Evolutionary conservation across 2,797 vertebrate genomes (phyloP).

Genomic region (Ptychobarbus kaznakovi): DNA sequence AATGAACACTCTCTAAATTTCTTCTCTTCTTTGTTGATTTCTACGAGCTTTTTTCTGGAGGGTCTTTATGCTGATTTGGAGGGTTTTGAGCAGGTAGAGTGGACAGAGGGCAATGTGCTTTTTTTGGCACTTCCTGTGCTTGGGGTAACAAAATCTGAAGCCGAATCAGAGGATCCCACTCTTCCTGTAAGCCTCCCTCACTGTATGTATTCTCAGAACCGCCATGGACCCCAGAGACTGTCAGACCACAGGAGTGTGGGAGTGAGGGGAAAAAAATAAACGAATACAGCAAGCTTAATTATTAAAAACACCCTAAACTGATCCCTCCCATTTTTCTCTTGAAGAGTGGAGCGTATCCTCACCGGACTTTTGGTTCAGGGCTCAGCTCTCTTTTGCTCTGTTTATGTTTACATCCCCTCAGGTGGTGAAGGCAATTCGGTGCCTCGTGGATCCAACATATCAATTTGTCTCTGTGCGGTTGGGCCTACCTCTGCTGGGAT

Average conservation of each 20-base stretch:
- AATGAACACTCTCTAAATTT: neutral
- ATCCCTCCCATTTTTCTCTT: constrained; percentile 50
- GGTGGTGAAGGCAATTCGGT: constrained; percentile 59
- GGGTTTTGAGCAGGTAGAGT: constrained; percentile 70
- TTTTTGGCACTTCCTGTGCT: constrained; percentile 68
- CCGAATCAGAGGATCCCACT: constrained; percentile 64
- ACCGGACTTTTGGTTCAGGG: constrained; percentile 63
- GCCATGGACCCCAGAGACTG: constrained; percentile 68
- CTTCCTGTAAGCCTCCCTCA: constrained; percentile 61
- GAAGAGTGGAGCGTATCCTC: constrained; percentile 72
- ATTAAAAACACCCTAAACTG: constrained; percentile 78
- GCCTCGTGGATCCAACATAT: constrained; percentile 31
- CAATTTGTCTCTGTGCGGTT: constrained; percentile 23
- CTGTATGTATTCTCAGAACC: constrained; percentile 57
- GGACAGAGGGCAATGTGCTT: constrained; percentile 74
- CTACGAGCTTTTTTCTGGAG: constrained; percentile 53
- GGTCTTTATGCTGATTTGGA: constrained; percentile 69
- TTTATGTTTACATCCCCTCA: constrained; percentile 60
- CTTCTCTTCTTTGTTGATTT: constrained; percentile 26
- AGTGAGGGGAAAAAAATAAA: constrained; percentile 70
- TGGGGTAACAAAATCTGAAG: constrained; percentile 72
- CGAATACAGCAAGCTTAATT: constrained; percentile 76
- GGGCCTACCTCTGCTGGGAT: constrained; percentile 42
- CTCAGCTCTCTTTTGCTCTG: constrained; percentile 55
- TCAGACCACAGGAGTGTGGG: constrained; percentile 77